Base-by-base conservation (phyloP, 2,888 invertebrate genomes). In the Perithous albicinctus region DNA sequence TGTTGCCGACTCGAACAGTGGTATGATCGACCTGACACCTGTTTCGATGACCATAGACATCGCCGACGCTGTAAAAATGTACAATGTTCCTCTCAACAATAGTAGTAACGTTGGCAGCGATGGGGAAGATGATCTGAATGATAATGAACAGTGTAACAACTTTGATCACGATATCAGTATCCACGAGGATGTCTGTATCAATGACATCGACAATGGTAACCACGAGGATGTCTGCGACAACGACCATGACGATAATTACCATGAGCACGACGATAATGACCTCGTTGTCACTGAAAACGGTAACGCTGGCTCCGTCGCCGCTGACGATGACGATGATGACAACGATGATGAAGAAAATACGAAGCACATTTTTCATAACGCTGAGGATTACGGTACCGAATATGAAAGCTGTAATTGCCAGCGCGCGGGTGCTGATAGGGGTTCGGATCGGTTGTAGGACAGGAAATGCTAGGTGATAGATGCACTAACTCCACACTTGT, bases 21-120 rank as follows among this genome's bases (percentile, higher is more conserved):
- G 43, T 43, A 43, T n/a, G 43, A 43, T 43, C 43, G 43, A 43
- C 43, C n/a, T 43, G 43, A 43, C 43, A n/a, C 43, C 43, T 43
- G 43, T 10, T 43, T 43, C 43, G 43, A 43, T 43, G 43, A 43
- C 43, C 12, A 43, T 43, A 43, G n/a, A 43, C 43, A 43, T 43
- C 43, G 43, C 43, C 43, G 43, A 43, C 43, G 43, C 43, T 43
- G 43, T 43, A 43, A 43, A 43, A 43, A 43, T 43, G 43, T 10
- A 43, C 43, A 43, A 43, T 43, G 43, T n/a, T 43, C 10, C 43
- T 43, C 43, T 43, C 43, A n/a, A 43, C 43, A 43, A n/a, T 43
- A 43, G 43, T 43, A 43, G 43, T 43, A 43, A 43, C 43, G 43
- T 43, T 43, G 43, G 43, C 43, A 43, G n/a, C 43, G 43, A 43